Evolutionary conservation across 1,140 invertebrate genomes (phyloP), one percentile per base, ranked within the genome.

Genomic region (Argopecten irradians): DNA sequence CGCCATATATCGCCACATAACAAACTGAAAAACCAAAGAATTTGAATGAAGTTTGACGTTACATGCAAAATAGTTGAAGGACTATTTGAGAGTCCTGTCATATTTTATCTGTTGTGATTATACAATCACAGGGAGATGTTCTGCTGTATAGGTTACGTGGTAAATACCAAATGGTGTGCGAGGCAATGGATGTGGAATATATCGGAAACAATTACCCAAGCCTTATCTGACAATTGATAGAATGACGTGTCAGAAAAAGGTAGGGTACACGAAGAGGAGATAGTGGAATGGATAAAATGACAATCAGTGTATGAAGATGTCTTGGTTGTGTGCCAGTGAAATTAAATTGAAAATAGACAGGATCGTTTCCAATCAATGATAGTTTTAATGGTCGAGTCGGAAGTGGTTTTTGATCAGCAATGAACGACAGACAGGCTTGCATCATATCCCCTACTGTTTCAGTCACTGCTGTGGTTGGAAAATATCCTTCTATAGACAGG

Each of bases 331-430:
- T 71, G 55, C 55, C 22, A 71, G 55, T 16, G 55, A 71, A 71
- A 71, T 71, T 71, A 71, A 71, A 71, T 71, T 71, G 55, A 71
- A 71, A 71, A 71, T n/a, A 71, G 55, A 71, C 55, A 28, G 55
- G 55, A 71, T 28, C n/a, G 16, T n/a, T 0, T 71, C 55, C 55
- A 71, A 71, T 71, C 55, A 71, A n/a, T 71, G 55, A 71, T 71
- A 11, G n/a, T 8, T 71, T 71, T 71, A 16, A 71, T 71, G 55
- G n/a, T 71, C 5, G 5, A n/a, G 55, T 28, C 5, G n/a, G 5
- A 71, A 71, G 22, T 1, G 22, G n/a, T 39, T 71, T 71, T 71
- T 71, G 55, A 71, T 71, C 55, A 28, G 22, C 28, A 3, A 3
- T 28, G 55, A 71, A n/a, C 28, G 55, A 71, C 55, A 5, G 55